phyloP scores from a whole-genome alignment of 2,113 vertebrate genomes.

The Probosciger aterrimus region DNA sequence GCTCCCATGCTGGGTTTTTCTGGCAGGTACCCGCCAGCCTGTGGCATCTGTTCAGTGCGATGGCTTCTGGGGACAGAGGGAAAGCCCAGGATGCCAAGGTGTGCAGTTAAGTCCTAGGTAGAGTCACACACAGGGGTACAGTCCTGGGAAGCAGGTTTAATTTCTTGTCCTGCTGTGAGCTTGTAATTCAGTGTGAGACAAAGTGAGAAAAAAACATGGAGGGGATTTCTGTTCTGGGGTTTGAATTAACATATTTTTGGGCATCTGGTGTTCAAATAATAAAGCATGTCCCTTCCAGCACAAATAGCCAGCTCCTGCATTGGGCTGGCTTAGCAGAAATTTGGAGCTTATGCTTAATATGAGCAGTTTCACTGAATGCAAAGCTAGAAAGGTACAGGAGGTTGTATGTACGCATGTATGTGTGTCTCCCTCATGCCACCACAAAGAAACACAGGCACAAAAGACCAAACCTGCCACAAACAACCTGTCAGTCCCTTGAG shows the following conservation, averaged over 20 bases:
- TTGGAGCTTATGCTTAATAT: accelerated
- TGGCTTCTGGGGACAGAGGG: neutral
- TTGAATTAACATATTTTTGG: neutral
- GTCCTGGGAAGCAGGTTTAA: neutral
- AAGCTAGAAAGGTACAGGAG: neutral
- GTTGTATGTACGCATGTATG: neutral
- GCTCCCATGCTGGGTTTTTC: neutral
- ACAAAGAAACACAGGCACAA: neutral
- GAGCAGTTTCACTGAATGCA: neutral
- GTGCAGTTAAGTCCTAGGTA: neutral
- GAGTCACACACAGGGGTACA: neutral
- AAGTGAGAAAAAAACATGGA: neutral
- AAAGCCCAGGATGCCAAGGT: neutral
- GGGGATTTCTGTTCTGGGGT: neutral
- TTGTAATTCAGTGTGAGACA: neutral
- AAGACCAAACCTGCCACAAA: neutral
- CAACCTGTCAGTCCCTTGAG: neutral
- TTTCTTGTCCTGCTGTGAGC: slow-evolving; percentile 24
- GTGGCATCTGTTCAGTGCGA: neutral
- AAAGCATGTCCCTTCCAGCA: neutral
- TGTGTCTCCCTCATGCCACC: neutral
- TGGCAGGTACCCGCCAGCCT: accelerated
- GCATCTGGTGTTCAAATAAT: neutral
- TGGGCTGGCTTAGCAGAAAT: neutral
- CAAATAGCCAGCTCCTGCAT: neutral